Base-by-base conservation (phyloP, 1,140 invertebrate genomes). In the Lordiphosa clarofinis region DNA sequence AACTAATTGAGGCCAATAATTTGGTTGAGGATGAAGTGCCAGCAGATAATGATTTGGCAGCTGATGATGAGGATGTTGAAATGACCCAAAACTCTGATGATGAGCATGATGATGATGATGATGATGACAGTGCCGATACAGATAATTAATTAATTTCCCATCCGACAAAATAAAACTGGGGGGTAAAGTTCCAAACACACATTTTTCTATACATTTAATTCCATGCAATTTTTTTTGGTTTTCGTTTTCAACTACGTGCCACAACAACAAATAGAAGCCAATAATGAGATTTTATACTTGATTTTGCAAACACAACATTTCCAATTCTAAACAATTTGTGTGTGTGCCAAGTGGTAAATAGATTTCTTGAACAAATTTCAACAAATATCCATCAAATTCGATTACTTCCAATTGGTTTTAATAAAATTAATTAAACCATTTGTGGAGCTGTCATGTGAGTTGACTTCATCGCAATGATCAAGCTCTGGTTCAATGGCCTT, bases 401-500 rank as follows among this genome's bases (percentile, higher is more conserved):
- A 61, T 67, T 87, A 87, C 74, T 89, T 88, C 88, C 88, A 91
- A 75, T 91, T 92, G 28, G 89, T 75, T 79, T 98, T 98, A 71
- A 99, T 94, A 90, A 97, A 99, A 89, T 97, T 97, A 78, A 99
- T 98, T 12, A 99, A 92, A 10, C 96, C 96, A 90, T 98, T 99
- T 11, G 97, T 99, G 9, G 97, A 98, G 3, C 91, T 90, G 89
- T 99, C 97, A 88, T 99, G 97, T 21, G 90, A 91, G n/a, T 92
- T 90, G 10, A 93, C 90, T 43, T 74, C 65, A 36, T 91, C 91
- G 56, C 90, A 89, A 56, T 93, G 92, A 59, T 92, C 91, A 15
- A 99, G 90, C 90, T 99, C 98, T 0, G 96, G 96, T 88, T 98
- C 97, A 64, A 99, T 99, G 9, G 94, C 95, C 90, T 99, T 99